Evolutionary conservation across 2,888 invertebrate species (phyloP), one percentile per base, ranked within the genome.

Genomic region (Tetragonula carbonaria): DNA sequence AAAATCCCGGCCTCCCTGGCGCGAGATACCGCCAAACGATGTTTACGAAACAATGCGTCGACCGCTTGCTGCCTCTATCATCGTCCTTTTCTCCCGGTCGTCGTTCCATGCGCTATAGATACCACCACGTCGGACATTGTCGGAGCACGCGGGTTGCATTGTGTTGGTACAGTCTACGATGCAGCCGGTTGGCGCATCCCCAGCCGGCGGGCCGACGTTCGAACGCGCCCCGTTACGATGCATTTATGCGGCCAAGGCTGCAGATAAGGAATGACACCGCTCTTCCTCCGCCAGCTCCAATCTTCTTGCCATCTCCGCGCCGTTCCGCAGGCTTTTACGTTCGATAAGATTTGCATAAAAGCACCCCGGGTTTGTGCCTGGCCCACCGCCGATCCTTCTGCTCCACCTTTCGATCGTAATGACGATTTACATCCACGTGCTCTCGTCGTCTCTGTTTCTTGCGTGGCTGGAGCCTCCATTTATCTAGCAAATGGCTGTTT

Each of bases 201-300:
- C 68, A 78, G 86, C 79, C 79, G 82, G 74, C 85, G 76, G 74
- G 78, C 67, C 67, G 65, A 66, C 84, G 85, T 85, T 84, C 77
- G 88, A 91, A 88, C 84, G 84, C 77, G 68, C 84, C 68, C 89
- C 86, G 89, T 92, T 92, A 89, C 90, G 91, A 91, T 91, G 91
- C 91, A 92, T 92, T 91, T 92, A 91, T 91, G 92, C 91, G 89
- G 87, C 86, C 88, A 86, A 81, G 87, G 82, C 88, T 90, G 91
- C 87, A 90, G 92, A 92, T 92, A 92, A 92, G 92, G 90, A 92
- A 92, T 89, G 91, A 92, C 92, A 89, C 90, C 79, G 86, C 86
- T 86, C 90, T 90, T 87, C 83, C 85, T 75, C 82, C 80, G 76
- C 63, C 78, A 71, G 80, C 85, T 87, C 86, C 90, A 91, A 91